Evolutionary conservation across 2,797 vertebrate species (phyloP).

Genomic region (Notamacropus eugenii): DNA sequence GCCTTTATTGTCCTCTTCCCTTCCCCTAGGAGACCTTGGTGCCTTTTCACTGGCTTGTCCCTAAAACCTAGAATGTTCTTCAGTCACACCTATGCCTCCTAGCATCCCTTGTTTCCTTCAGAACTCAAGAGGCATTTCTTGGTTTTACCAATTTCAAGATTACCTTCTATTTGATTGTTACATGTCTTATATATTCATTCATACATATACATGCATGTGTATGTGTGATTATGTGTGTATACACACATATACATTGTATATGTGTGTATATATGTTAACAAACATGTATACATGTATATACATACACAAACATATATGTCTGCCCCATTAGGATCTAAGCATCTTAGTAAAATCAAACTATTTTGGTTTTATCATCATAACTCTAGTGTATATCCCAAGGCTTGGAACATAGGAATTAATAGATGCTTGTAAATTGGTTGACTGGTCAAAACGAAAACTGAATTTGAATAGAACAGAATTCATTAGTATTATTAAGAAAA

Average conservation of each 20-base stretch:
- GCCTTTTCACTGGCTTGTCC: neutral
- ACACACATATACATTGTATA: no score
- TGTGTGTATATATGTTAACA: no score
- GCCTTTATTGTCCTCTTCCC: neutral
- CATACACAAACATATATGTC: neutral
- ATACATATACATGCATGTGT: neutral
- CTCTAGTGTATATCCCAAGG: slow-evolving; percentile 1
- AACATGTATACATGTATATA: no score
- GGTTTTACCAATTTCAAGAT: neutral
- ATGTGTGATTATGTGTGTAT: no score
- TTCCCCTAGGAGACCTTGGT: neutral
- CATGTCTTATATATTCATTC: neutral
- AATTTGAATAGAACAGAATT: neutral
- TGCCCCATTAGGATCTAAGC: neutral
- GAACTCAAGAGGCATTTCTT: neutral
- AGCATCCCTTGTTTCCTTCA: neutral
- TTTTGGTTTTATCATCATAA: neutral
- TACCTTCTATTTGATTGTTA: neutral
- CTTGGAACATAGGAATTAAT: slow-evolving; percentile 1
- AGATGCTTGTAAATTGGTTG: neutral
- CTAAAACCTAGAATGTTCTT: neutral
- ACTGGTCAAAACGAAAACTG: neutral
- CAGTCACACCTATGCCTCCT: neutral
- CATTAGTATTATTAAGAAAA: neutral
- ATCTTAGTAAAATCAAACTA: neutral